Conservation (phyloP, 2,797 vertebrate genomes). For the Sebastes diploproa region DNA sequence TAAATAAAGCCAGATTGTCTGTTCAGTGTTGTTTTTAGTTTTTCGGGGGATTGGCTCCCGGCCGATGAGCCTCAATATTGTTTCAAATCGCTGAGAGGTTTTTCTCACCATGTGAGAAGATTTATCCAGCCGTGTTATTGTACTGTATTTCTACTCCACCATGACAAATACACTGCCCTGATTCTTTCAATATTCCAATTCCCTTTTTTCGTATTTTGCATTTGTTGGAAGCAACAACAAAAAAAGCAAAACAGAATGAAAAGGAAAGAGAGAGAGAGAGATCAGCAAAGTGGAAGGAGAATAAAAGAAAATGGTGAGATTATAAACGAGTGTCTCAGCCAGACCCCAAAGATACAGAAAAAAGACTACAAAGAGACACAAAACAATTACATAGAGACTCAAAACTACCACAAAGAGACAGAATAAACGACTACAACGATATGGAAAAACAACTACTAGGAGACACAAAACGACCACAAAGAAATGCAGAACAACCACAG, state of each 20-base stretch:
- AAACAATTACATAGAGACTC: too few relatives aligned
- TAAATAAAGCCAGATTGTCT: background rate
- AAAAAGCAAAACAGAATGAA: background rate
- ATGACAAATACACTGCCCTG: slow-evolving; percentile 62
- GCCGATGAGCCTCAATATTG: slow-evolving; percentile 23
- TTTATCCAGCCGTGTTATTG: slow-evolving; percentile 53
- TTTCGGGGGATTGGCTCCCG: background rate
- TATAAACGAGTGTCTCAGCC: background rate
- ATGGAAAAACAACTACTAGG: too few relatives aligned
- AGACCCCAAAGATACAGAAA: background rate
- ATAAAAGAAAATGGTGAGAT: background rate
- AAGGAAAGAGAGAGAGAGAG: background rate
- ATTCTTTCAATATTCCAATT: slow-evolving; percentile 64
- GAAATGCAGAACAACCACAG: background rate
- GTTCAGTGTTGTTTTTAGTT: background rate
- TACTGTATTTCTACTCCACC: slow-evolving; percentile 57
- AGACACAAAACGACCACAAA: background rate
- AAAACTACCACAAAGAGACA: too few relatives aligned
- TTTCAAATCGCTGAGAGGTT: slow-evolving; percentile 46
- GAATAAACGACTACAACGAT: background rate
- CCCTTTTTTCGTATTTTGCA: slow-evolving; percentile 20
- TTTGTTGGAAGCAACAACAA: slow-evolving; percentile 20
- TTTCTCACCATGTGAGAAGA: slow-evolving; percentile 47
- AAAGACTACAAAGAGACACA: background rate
- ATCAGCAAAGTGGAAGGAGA: background rate